Evolutionary conservation across 2,888 invertebrate species (phyloP).

Genomic region (Drosophila peninsularis): DNA sequence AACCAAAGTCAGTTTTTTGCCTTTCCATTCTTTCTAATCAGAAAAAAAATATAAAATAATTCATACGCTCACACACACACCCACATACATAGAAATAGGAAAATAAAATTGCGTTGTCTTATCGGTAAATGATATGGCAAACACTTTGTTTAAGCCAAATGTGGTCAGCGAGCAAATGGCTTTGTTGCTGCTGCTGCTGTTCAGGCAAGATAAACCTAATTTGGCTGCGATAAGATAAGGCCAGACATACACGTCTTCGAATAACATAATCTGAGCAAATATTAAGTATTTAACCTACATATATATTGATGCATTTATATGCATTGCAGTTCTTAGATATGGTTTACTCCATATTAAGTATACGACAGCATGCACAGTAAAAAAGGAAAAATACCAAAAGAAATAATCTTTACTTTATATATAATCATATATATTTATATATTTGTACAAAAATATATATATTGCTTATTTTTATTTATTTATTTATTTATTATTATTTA

Average conservation of each 20-base stretch:
- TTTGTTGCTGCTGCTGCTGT: slow-evolving; percentile 4
- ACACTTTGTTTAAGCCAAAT: slow-evolving; percentile 63
- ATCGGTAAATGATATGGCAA: slow-evolving; percentile 64
- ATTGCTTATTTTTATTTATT: neutral
- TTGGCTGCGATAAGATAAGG: slow-evolving; percentile 58
- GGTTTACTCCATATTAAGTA: slow-evolving; percentile 3
- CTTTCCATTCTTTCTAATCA: slow-evolving; percentile 59
- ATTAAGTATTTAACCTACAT: slow-evolving; percentile 8
- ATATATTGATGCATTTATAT: slow-evolving; percentile 28
- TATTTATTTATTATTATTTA: neutral
- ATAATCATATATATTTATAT: neutral
- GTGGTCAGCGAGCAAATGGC: slow-evolving; percentile 61
- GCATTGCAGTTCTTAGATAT: neutral
- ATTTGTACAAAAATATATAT: neutral
- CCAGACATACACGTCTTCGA: slow-evolving; percentile 1
- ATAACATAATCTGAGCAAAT: slow-evolving; percentile 26
- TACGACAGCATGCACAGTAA: neutral
- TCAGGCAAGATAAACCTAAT: slow-evolving; percentile 57
- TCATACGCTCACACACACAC: neutral
- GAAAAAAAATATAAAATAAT: slow-evolving; percentile 7
- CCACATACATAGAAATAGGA: neutral
- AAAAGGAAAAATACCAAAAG: neutral
- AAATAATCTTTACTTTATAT: neutral
- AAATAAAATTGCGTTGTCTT: slow-evolving; percentile 45
- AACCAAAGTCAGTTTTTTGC: slow-evolving; percentile 10